These are phyloP conservation scores for Tachuris rubrigastra DNA, from an alignment of 2,113 vertebrate species.

Conservation along the genomic window DNA sequence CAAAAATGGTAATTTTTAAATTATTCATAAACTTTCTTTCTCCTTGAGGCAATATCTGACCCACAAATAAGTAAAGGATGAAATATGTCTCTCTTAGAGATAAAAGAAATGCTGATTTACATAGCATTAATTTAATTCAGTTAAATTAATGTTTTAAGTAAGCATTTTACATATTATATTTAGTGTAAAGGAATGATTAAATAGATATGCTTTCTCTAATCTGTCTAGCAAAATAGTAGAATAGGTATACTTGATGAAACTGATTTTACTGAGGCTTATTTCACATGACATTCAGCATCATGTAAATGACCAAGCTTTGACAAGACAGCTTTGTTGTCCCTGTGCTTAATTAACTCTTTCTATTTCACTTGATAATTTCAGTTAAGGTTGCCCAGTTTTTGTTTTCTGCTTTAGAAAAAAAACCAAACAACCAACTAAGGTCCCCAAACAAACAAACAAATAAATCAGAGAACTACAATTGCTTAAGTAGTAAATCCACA, in stretches of 20 bases:
- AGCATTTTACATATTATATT: background rate
- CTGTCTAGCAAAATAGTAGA: background rate
- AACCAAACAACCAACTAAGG: background rate
- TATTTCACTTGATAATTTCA: background rate
- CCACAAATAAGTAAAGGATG: background rate
- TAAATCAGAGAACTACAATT: background rate
- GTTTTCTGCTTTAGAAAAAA: background rate
- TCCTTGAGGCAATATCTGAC: conserved; percentile 4
- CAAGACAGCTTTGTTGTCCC: background rate
- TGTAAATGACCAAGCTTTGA: background rate
- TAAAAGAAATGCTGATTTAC: background rate
- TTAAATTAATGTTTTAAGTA: background rate
- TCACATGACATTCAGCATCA: background rate
- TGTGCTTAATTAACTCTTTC: background rate
- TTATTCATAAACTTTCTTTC: background rate
- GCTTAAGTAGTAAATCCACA: background rate
- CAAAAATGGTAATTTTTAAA: background rate
- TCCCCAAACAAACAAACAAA: rapidly evolving
- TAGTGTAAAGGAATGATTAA: background rate
- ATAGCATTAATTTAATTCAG: background rate
- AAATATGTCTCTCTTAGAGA: background rate
- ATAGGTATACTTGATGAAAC: background rate
- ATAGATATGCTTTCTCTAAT: background rate
- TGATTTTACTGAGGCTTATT: background rate
- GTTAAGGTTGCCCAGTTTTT: background rate